Percentiles rank a stretch among this genome's conserved stretches.
phyloP scores from a whole-genome alignment of 2,888 invertebrate species.

The Hirudinaria manillensis region DNA sequence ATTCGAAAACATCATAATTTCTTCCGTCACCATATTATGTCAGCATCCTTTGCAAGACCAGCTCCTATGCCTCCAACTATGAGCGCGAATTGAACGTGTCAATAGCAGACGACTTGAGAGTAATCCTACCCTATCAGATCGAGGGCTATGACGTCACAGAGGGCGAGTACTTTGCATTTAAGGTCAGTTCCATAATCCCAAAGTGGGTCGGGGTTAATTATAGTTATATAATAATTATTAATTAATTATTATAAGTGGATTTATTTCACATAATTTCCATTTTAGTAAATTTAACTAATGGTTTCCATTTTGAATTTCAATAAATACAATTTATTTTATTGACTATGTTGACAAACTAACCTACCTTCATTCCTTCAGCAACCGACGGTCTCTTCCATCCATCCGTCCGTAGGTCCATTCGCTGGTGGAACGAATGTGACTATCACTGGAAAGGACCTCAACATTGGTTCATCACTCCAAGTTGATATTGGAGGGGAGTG shows the following conservation, averaged over 20 bases:
- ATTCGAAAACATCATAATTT: too few relatives aligned
- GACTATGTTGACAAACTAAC: too few relatives aligned
- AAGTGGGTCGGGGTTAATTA: too few relatives aligned
- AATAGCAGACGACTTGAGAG: neutral
- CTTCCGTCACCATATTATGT: too few relatives aligned
- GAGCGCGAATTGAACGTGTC: neutral
- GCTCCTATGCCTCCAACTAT: neutral
- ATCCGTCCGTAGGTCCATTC: constrained; percentile 45
- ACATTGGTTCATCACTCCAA: constrained; percentile 43
- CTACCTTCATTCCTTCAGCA: neutral
- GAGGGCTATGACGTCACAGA: constrained; percentile 14
- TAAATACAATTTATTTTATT: too few relatives aligned
- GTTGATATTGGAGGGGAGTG: constrained; percentile 41
- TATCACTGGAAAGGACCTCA: constrained; percentile 47
- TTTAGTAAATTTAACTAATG: too few relatives aligned
- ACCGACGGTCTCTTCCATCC: neutral
- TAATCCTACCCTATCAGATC: neutral
- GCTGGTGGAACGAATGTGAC: constrained; percentile 53
- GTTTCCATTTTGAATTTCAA: too few relatives aligned
- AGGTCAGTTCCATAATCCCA: neutral
- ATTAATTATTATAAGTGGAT: too few relatives aligned
- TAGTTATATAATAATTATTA: too few relatives aligned
- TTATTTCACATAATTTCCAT: too few relatives aligned
- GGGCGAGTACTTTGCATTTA: constrained; percentile 5
- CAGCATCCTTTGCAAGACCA: constrained; percentile 24